Evolutionary conservation across 1,140 invertebrate species (phyloP).

Genomic region (Drosophila sucinea): DNA sequence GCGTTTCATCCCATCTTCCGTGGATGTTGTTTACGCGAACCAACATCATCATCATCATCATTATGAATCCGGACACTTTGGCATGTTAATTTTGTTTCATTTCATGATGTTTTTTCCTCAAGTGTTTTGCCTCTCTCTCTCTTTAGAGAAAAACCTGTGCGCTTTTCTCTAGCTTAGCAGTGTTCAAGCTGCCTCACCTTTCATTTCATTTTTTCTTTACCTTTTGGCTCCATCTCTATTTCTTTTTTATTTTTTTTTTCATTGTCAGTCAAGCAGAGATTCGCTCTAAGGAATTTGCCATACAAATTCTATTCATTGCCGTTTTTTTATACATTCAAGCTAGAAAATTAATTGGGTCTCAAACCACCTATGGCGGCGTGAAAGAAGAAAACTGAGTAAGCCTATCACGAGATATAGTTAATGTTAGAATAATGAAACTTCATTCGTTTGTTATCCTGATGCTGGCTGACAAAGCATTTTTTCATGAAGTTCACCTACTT

Average conservation of each 20-base stretch:
- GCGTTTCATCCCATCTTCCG: constrained; percentile 28
- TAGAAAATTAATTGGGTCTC: constrained; percentile 1
- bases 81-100: constrained; percentile 68
- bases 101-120: constrained; percentile 52
- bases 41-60: constrained; percentile 23
- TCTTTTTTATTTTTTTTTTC: background rate
- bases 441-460: too few relatives aligned
- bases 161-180: constrained; percentile 34
- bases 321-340: background rate
- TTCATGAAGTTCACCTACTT: too few relatives aligned
- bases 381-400: background rate
- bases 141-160: constrained; percentile 12
- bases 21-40: background rate
- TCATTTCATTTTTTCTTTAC: constrained; percentile 14
- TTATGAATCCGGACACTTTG: constrained; percentile 39
- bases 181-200: constrained; percentile 20
- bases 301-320: constrained; percentile 6
- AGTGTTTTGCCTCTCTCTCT: constrained; percentile 35
- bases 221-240: background rate
- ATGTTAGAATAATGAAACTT: too few relatives aligned
- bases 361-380: background rate
- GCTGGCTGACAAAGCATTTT: too few relatives aligned
- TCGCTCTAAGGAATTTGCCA: background rate
- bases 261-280: background rate
- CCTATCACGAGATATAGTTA: background rate